Percentiles rank a stretch among this genome's conserved stretches.
These are phyloP conservation scores for Chrysochloris asiatica DNA, from an alignment of 2,113 vertebrate genomes.

Conservation along the genomic window DNA sequence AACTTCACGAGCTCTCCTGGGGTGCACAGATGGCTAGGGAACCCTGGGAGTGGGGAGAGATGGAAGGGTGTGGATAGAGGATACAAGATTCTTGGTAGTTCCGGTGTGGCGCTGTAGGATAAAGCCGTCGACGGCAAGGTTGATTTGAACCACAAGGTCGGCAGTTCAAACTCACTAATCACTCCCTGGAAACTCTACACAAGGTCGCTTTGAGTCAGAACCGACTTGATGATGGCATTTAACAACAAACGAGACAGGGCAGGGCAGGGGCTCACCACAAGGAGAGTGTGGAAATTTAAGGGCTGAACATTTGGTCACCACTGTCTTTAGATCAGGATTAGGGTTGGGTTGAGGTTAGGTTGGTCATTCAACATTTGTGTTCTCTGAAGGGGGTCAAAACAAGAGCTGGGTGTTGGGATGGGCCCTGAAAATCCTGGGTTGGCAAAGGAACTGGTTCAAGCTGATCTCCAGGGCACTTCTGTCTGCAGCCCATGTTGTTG, in stretches of 20 bases:
- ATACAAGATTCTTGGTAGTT: not conserved
- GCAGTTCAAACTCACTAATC: too few species aligned
- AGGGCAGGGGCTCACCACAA: not conserved
- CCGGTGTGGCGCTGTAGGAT: too few species aligned
- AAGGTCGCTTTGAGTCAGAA: too few species aligned
- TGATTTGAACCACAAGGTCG: too few species aligned
- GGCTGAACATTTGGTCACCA: not conserved
- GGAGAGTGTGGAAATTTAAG: not conserved
- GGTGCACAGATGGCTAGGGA: slow-evolving; percentile 82
- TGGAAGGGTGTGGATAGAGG: not conserved
- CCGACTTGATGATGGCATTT: too few species aligned
- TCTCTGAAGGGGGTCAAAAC: not conserved
- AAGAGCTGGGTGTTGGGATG: not conserved
- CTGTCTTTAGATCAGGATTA: not conserved
- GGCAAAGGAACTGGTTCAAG: not conserved
- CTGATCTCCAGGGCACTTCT: not conserved
- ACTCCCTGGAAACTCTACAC: too few species aligned
- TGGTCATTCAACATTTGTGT: not conserved
- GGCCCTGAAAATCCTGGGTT: not conserved
- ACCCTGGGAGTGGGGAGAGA: slow-evolving; percentile 77
- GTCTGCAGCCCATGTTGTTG: not conserved
- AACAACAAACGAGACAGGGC: not conserved
- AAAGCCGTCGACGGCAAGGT: too few species aligned
- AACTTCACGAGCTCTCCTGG: slow-evolving; percentile 84
- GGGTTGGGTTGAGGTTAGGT: not conserved